A percentile compares a stretch with the other conserved stretches of the same genome.
Evolutionary conservation across 2,888 invertebrate genomes (phyloP).

Genomic region (Argyresthia goedartella): DNA sequence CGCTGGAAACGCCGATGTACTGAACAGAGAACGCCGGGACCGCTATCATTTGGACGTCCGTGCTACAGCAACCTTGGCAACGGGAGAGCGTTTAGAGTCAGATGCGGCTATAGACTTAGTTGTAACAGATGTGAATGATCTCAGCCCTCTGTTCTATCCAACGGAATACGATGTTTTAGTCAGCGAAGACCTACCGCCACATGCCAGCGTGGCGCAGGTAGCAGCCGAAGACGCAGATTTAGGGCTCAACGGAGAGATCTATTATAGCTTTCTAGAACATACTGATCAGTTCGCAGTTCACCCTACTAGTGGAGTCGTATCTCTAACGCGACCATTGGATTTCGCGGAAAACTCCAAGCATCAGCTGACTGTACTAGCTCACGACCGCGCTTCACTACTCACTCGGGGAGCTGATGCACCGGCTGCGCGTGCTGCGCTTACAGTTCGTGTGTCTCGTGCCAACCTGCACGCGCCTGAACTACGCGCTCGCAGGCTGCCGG

Average conservation of each 20-base stretch:
- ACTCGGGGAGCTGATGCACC: constrained; percentile 68
- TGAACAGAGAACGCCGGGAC: constrained; percentile 94
- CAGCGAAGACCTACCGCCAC: constrained; percentile 88
- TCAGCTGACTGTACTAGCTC: constrained; percentile 84
- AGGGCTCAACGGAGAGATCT: constrained; percentile 96
- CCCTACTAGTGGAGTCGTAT: constrained; percentile 91
- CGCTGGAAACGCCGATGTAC: constrained; percentile 86
- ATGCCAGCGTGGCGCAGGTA: constrained; percentile 83
- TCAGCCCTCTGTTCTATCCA: constrained; percentile 94
- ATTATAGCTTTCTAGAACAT: constrained; percentile 89
- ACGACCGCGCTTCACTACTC: constrained; percentile 83
- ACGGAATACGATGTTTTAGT: constrained; percentile 89
- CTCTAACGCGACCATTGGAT: constrained; percentile 82
- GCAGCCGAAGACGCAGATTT: constrained; percentile 96
- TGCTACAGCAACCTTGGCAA: constrained; percentile 70
- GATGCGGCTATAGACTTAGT: constrained; percentile 79
- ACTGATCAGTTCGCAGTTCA: constrained; percentile 93
- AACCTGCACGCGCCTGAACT: constrained; percentile 91
- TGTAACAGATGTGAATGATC: constrained; percentile 89
- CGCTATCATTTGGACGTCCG: constrained; percentile 82
- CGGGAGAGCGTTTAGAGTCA: constrained; percentile 74
- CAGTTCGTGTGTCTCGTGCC: constrained; percentile 82
- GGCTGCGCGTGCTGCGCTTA: constrained; percentile 83
- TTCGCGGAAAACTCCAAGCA: constrained; percentile 79
- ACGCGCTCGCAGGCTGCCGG: constrained; percentile 82